A percentile compares a stretch with the other conserved stretches of the same genome.
phyloP scores from a whole-genome alignment of 2,888 invertebrate species.

The Oscheius sp. region DNA sequence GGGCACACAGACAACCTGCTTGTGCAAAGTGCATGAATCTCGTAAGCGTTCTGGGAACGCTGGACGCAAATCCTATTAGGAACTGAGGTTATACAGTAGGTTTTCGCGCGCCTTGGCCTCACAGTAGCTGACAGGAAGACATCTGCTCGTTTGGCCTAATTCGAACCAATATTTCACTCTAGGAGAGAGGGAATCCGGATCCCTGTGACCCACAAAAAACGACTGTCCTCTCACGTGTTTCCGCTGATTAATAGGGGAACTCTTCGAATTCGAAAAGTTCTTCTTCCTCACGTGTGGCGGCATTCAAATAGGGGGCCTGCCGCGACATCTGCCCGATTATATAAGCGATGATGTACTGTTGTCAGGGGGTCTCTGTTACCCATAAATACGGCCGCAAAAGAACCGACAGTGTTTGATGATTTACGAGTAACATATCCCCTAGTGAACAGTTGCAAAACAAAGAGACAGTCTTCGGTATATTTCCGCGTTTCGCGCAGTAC shows the following conservation, averaged over 20 bases:
- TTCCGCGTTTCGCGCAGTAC: constrained; percentile 24
- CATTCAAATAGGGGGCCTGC: background rate
- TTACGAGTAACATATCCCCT: background rate
- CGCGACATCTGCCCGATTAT: constrained; percentile 1
- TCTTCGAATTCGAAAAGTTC: constrained; percentile 5
- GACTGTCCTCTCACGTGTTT: constrained; percentile 5
- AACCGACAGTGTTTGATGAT: constrained; percentile 11
- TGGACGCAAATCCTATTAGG: no score
- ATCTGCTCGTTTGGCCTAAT: constrained; percentile 21
- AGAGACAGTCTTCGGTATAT: no score
- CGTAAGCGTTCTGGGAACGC: no score
- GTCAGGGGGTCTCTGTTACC: constrained; percentile 3
- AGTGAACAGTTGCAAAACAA: no score
- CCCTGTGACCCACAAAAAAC: constrained; percentile 6
- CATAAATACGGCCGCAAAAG: constrained; percentile 8
- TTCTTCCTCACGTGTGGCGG: background rate
- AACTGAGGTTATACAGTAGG: no score
- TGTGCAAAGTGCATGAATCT: no score
- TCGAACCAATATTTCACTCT: constrained; percentile 5
- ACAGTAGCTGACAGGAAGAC: background rate
- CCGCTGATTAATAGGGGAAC: constrained; percentile 7
- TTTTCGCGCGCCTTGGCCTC: background rate
- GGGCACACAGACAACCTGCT: no score
- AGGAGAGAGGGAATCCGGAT: constrained; percentile 11
- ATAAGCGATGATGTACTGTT: constrained; percentile 22